Evolutionary conservation across 2,797 vertebrate species (phyloP), one percentile per base, ranked within the genome.

Genomic region (Menidia menidia): DNA sequence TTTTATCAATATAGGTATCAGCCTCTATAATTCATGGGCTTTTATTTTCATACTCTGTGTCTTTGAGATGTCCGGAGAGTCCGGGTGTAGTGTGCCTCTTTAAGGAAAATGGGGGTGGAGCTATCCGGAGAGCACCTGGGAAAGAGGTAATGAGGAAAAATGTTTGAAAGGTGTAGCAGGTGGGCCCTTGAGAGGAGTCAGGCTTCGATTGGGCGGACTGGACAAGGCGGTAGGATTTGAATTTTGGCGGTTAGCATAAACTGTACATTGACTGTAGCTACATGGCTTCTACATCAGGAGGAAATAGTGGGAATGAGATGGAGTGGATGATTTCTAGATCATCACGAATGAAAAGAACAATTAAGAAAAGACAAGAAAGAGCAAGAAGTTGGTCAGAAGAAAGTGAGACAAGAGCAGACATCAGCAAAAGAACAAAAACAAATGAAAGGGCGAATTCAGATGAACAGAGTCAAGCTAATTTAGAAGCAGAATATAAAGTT

Each of bases 171-270:
- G n/a, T n/a, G n/a, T n/a, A n/a, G n/a, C n/a, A n/a, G n/a, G n/a
- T n/a, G n/a, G n/a, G n/a, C n/a, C n/a, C n/a, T n/a, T n/a, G n/a
- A n/a, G n/a, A n/a, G n/a, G n/a, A n/a, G n/a, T n/a, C n/a, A n/a
- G n/a, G n/a, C n/a, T n/a, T n/a, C n/a, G n/a, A n/a, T n/a, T n/a
- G n/a, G n/a, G n/a, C n/a, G n/a, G n/a, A n/a, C n/a, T n/a, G n/a
- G n/a, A n/a, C n/a, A n/a, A n/a, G 48, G 43, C 54, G 52, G 45
- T 70, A 44, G 68, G 65, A 56, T 53, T 60, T 48, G 45, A 54
- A n/a, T n/a, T 30, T 52, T 31, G 50, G 50, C 2, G 19, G 19
- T 25, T 52, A 12, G 19, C 50, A 25, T 52, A 52, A 31, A 30
- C 25, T 52, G 19, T 7, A 30, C 50, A 12, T 16, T 52, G 18